Evolutionary conservation across 2,797 vertebrate species (phyloP).

Genomic region (Phoebastria nigripes): DNA sequence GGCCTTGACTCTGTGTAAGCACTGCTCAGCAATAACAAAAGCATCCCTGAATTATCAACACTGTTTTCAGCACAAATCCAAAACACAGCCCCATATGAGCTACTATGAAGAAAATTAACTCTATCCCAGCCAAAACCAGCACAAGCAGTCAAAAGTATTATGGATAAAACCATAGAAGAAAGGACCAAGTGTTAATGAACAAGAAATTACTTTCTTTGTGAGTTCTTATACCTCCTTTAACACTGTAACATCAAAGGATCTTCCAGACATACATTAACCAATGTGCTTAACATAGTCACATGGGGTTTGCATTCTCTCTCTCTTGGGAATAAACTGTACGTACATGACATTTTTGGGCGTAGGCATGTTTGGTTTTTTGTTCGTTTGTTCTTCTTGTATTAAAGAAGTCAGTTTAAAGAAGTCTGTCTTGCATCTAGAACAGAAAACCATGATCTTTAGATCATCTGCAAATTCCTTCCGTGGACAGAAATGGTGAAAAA

Average conservation of each 20-base stretch:
- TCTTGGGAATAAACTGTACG: background rate
- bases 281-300: background rate
- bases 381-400: background rate
- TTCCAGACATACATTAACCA: background rate
- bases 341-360: fast-evolving
- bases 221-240: background rate
- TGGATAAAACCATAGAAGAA: background rate
- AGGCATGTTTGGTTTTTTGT: background rate
- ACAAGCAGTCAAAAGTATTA: background rate
- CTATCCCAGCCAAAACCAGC: too few relatives aligned
- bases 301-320: background rate
- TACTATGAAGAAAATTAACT: too few relatives aligned
- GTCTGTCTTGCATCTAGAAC: background rate
- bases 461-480: background rate
- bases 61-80: too few relatives aligned
- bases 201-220: background rate
- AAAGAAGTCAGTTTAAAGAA: background rate
- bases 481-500: background rate
- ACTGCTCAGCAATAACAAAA: too few relatives aligned
- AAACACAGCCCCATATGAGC: too few relatives aligned
- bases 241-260: background rate
- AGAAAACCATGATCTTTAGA: background rate
- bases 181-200: background rate
- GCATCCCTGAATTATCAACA: too few relatives aligned
- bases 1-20: too few relatives aligned